Base-by-base conservation (phyloP, 53 echinoderm and acorn worm species). In the Antedon mediterranea region DNA sequence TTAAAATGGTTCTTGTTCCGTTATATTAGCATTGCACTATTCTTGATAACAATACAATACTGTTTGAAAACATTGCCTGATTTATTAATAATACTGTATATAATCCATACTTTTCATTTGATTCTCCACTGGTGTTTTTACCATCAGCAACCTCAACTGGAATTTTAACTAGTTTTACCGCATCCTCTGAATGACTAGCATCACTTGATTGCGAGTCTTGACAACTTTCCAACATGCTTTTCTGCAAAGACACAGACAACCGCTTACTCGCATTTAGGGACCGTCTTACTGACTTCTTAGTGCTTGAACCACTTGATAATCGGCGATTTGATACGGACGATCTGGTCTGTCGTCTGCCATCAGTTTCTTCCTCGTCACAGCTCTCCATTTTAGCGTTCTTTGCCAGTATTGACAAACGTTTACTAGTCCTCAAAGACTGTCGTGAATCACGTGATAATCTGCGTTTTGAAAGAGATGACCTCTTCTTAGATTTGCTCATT, bases 331-430 rank as follows among this genome's bases (percentile, higher is more conserved):
- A 41, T 13, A 41, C 7, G 13, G 41, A 41, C 5, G 41, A 41
- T 41, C 41, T 41, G 41, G 41, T 41, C 41, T 41, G n/a, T 41
- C 41, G 41, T 34, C 83, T 72, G 72, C 77, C 28, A 11, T 43
- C 30, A 42, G 0, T 31, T 77, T 28, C 72, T 71, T 78, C 72
- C 71, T 76, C 28, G 26, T 34, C 29, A 71, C 30, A 78, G 76
- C 79, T 79, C 30, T 72, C 80, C 29, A 41, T 72, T 29, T 34
- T 83, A 31, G 72, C 83, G 20, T 72, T 32, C 20, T 78, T 72
- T 30, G 78, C 37, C 34, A 72, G 71, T 14, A 29, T 29, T 31
- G 71, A 30, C 27, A 31, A 76, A n/a, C 8, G 28, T 15, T 34
- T 34, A 70, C 28, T 43, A 32, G 31, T 34, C 28, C 72, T 78